phyloP scores from a whole-genome alignment of 2,113 vertebrate genomes.

The Gymnocephalus cernua region DNA sequence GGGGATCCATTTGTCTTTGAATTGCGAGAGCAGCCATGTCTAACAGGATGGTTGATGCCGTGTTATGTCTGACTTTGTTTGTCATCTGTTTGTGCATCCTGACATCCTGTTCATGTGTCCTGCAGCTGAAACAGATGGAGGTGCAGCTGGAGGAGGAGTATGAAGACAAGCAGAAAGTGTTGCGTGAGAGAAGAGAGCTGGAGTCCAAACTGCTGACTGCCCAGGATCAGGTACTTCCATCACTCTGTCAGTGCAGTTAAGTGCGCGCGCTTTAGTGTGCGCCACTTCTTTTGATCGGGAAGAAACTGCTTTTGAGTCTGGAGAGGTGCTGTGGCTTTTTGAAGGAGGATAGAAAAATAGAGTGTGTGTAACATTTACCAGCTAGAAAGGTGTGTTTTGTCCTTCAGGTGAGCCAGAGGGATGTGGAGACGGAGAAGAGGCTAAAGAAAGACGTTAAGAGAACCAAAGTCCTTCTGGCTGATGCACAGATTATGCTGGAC shows the following conservation, averaged over 20 bases:
- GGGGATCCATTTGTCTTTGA: slow-evolving; percentile 29
- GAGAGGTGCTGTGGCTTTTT: slow-evolving; percentile 27
- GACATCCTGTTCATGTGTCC: slow-evolving; percentile 46
- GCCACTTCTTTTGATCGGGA: slow-evolving; percentile 66
- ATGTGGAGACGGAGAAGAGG: slow-evolving; percentile 94
- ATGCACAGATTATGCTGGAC: slow-evolving; percentile 98
- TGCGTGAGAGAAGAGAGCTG: slow-evolving; percentile 94
- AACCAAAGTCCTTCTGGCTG: slow-evolving; percentile 95
- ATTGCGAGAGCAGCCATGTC: slow-evolving; percentile 45
- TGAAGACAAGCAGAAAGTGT: slow-evolving; percentile 96
- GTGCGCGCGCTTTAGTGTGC: slow-evolving; percentile 40
- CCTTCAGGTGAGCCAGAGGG: slow-evolving; percentile 90
- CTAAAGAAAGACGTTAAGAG: slow-evolving; percentile 96
- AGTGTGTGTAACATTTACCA: slow-evolving; percentile 20
- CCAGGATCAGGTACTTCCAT: slow-evolving; percentile 91
- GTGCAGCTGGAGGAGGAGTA: slow-evolving; percentile 98
- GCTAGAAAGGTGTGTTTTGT: slow-evolving; percentile 47
- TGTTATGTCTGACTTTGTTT: slow-evolving; percentile 59
- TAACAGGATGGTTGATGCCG: slow-evolving; percentile 32
- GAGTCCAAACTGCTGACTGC: slow-evolving; percentile 90
- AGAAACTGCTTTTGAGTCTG: slow-evolving; percentile 50
- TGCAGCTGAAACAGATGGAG: slow-evolving; percentile 96
- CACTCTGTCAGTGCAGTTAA: slow-evolving; percentile 37
- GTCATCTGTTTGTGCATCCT: slow-evolving; percentile 49
- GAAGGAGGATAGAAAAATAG: slow-evolving; percentile 33